Evolutionary conservation across 2,888 invertebrate species (phyloP).

Genomic region (Rhingia rostrata): DNA sequence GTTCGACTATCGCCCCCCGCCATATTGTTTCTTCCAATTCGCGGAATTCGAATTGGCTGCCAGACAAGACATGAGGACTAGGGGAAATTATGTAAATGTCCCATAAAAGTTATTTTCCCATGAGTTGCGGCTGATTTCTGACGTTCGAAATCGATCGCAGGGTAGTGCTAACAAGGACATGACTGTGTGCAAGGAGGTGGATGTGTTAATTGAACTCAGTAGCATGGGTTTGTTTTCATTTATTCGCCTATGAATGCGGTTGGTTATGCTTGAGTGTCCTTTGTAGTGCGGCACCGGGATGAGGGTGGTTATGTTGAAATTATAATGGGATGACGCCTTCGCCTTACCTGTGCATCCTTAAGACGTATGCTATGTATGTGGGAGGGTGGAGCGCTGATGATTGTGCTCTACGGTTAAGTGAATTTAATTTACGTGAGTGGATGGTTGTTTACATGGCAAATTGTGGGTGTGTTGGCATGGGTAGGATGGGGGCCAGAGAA

Average conservation of each 20-base stretch:
- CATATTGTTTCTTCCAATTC: conserved; percentile 17
- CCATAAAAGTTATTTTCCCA: conserved; percentile 37
- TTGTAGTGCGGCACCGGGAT: background rate
- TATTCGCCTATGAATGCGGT: conserved; percentile 32
- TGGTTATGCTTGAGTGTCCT: conserved; percentile 31
- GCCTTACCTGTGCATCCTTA: background rate
- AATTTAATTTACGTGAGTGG: conserved; percentile 73
- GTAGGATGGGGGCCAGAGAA: background rate
- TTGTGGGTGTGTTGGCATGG: conserved; percentile 38
- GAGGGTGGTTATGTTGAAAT: conserved; percentile 51
- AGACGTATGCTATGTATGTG: conserved; percentile 60
- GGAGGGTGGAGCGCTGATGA: background rate
- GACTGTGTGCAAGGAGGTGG: conserved; percentile 2
- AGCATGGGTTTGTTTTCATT: conserved; percentile 47
- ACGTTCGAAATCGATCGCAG: conserved; percentile 28
- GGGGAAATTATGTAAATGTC: conserved; percentile 54
- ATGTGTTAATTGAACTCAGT: conserved; percentile 67
- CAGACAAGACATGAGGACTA: background rate
- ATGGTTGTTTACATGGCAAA: conserved; percentile 54
- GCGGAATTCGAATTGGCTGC: conserved; percentile 40
- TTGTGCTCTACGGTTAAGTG: conserved; percentile 61
- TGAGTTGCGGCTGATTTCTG: conserved; percentile 15
- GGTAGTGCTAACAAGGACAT: conserved; percentile 23
- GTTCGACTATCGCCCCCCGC: background rate
- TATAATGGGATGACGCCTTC: conserved; percentile 27